Base-by-base conservation (phyloP, 2,113 vertebrate species). In the Lasiurus borealis region DNA sequence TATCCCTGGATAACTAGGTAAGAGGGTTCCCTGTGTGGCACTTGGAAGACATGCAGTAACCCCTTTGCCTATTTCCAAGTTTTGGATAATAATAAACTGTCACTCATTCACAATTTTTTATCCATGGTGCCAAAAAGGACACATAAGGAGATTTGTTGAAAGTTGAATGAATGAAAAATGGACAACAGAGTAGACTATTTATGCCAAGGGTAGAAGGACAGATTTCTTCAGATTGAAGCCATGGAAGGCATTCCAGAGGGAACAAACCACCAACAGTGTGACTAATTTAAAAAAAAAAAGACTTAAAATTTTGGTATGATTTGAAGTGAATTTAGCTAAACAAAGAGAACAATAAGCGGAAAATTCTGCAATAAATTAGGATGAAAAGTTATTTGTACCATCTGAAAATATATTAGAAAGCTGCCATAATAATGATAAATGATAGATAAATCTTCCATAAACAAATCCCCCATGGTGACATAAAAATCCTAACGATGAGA, bases 401-500 rank as follows among this genome's bases (percentile, higher is more conserved):
- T 85, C 57, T 82, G 73, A 94, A 93, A 96, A 44, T 83, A 87
- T 73, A 46, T 50, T 81, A 72, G 18, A 18, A 92, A 83, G 34
- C 62, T 71, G 31, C 31, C 78, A 16, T 80, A 69, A 69, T 25
- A 88, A 73, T 46, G 31, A 76, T 93, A 96, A 80, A 40, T 94
- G 59, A 68, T 92, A 84, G 29, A 40, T 95, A 77, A 50, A 77
- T 73, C 64, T 95, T 13, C 16, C 52, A 72, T 90, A 95, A 90
- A 94, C 23, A 81, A 21, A 82, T 85, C 23, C 36, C 72, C 75
- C 12, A 69, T 68, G 18, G 44, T 44, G 31, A 40, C 92, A 91
- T 88, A 78, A 52, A 95, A 85, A 36, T 59, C 77, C 90, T 85
- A 92, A 80, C 23, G 59, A 73, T 77, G 69, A 94, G 78, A 92